These are phyloP conservation scores for Peromyscus maniculatus DNA, from an alignment of 2,113 vertebrate genomes.

Conservation along the genomic window DNA sequence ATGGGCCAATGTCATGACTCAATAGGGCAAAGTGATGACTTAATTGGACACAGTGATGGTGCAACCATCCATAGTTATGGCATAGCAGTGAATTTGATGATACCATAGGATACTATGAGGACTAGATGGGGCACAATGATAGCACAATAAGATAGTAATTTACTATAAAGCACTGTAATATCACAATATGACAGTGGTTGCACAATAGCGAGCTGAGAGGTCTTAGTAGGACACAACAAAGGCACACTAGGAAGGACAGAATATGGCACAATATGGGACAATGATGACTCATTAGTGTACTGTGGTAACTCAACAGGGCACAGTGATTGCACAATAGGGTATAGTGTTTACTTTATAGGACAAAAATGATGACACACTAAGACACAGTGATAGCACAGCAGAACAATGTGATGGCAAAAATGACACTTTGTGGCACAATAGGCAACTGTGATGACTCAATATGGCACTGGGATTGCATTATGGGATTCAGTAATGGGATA, in stretches of 20 bases:
- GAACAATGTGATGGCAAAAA: not conserved
- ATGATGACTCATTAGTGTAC: not conserved
- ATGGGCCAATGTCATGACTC: not conserved
- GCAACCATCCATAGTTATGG: not conserved
- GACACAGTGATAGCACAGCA: not conserved
- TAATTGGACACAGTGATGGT: not conserved
- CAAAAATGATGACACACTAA: not conserved
- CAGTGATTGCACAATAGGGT: not conserved
- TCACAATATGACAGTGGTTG: not conserved
- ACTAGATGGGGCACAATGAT: not conserved
- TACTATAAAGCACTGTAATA: not conserved
- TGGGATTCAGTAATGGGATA: not conserved
- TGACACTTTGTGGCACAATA: not conserved
- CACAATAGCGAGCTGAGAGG: not conserved
- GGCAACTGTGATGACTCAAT: not conserved
- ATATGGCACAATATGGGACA: not conserved
- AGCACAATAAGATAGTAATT: not conserved
- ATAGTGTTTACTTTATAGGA: not conserved
- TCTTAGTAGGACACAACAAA: not conserved
- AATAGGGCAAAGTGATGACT: not conserved
- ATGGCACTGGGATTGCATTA: not conserved
- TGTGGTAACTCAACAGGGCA: not conserved
- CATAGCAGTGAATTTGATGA: not conserved
- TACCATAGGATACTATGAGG: fast-evolving
- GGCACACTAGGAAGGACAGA: not conserved